Percentiles rank a stretch among this genome's conserved stretches.
Evolutionary conservation across 2,888 invertebrate genomes (phyloP).

Genomic region (Frankliniella fusca): DNA sequence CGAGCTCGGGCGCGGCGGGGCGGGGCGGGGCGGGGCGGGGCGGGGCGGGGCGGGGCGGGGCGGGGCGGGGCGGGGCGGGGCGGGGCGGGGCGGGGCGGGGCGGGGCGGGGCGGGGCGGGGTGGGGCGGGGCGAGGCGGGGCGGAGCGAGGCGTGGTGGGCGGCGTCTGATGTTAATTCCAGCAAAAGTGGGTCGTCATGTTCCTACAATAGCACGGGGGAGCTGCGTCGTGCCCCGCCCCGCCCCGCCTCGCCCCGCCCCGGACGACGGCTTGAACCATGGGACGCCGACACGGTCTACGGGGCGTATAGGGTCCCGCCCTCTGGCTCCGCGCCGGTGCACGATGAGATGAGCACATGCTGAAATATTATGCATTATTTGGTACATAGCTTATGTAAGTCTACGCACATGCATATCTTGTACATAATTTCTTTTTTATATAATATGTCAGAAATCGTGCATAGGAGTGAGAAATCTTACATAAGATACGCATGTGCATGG

Average conservation of each 20-base stretch:
- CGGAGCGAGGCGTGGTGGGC: not conserved
- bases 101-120: not conserved
- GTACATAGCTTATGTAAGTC: too few relatives aligned
- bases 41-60: not conserved
- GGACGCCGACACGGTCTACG: not conserved
- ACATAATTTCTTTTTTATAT: too few relatives aligned
- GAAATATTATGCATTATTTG: too few relatives aligned
- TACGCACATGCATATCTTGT: too few relatives aligned
- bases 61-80: not conserved
- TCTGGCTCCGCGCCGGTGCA: too few relatives aligned
- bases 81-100: not conserved
- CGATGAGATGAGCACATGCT: too few relatives aligned
- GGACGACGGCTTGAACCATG: not conserved
- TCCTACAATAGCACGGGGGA: constrained; percentile 10
- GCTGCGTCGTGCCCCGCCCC: not conserved
- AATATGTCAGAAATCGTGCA: too few relatives aligned
- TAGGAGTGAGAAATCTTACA: too few relatives aligned
- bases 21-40: not conserved
- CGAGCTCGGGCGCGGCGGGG: not conserved
- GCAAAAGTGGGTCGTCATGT: constrained; percentile 24
- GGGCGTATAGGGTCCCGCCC: too few relatives aligned
- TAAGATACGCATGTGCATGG: too few relatives aligned
- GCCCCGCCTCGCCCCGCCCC: not conserved
- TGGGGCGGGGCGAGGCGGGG: not conserved
- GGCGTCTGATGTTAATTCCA: constrained; percentile 20